phyloP scores from a whole-genome alignment of 2,888 invertebrate species.

The Limnephilus rhombicus region DNA sequence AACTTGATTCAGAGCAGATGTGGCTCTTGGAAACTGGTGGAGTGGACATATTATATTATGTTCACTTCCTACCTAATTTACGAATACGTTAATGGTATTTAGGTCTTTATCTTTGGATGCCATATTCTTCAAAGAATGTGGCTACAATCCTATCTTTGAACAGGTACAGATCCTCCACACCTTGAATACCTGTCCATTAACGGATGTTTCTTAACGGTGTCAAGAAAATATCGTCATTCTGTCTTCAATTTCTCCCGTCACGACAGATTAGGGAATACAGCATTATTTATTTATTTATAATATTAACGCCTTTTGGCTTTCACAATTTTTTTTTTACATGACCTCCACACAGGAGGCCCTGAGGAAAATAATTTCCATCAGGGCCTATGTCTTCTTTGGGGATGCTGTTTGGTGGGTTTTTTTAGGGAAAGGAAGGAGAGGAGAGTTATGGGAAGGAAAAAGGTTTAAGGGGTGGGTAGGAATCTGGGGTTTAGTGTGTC shows the following conservation, averaged over 20 bases:
- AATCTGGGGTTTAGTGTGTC: too few relatives aligned
- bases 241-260: background rate
- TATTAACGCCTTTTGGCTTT: too few relatives aligned
- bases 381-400: too few relatives aligned
- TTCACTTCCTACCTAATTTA: background rate
- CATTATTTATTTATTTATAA: background rate
- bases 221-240: background rate
- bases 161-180: background rate
- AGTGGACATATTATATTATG: background rate
- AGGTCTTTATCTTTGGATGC: background rate
- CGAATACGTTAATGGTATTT: too few relatives aligned
- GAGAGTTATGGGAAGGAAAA: too few relatives aligned
- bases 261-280: background rate
- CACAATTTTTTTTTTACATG: too few relatives aligned
- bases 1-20: background rate
- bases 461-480: too few relatives aligned
- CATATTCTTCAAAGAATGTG: background rate
- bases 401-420: too few relatives aligned
- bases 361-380: too few relatives aligned
- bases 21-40: background rate
- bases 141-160: background rate
- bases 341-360: too few relatives aligned
- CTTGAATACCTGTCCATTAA: background rate
- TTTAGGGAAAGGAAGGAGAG: too few relatives aligned
- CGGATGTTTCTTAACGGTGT: background rate